Evolutionary conservation across 1,140 invertebrate genomes (phyloP).

Genomic region (Lethocerus indicus): DNA sequence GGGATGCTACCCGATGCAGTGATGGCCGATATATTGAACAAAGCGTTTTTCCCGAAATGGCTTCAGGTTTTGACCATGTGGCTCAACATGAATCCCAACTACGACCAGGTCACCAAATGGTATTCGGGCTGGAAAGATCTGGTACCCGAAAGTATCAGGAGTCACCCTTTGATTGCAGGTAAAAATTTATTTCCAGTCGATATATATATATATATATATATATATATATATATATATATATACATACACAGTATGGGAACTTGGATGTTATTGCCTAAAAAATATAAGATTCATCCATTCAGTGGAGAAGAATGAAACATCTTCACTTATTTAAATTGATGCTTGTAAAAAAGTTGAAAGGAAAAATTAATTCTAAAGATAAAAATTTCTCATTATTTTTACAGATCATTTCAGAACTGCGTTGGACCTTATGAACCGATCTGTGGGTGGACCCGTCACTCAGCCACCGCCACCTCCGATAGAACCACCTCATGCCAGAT

Average conservation of each 20-base stretch:
- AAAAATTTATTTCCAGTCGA: too few relatives aligned
- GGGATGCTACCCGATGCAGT: slow-evolving; percentile 52
- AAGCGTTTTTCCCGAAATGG: slow-evolving; percentile 80
- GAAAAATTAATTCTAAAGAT: too few relatives aligned
- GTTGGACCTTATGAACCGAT: slow-evolving; percentile 79
- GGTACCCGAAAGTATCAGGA: slow-evolving; percentile 45
- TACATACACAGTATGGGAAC: too few relatives aligned
- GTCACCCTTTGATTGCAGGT: slow-evolving; percentile 54
- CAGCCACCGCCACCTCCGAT: slow-evolving; percentile 35
- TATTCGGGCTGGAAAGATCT: slow-evolving; percentile 75
- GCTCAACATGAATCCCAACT: slow-evolving; percentile 65
- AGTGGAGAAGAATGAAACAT: too few relatives aligned
- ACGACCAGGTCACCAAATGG: slow-evolving; percentile 67
- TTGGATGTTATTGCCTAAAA: too few relatives aligned
- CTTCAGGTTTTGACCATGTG: slow-evolving; percentile 59
- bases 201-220: too few relatives aligned
- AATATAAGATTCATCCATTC: too few relatives aligned
- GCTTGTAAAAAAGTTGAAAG: too few relatives aligned
- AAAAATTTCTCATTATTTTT: too few relatives aligned
- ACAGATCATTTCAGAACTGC: slow-evolving; percentile 71
- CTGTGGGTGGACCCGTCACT: slow-evolving; percentile 28
- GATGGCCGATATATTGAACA: slow-evolving; percentile 58
- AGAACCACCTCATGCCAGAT: slow-evolving; percentile 18
- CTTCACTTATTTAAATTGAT: too few relatives aligned
- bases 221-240: too few relatives aligned